Conservation (phyloP, 2,888 invertebrate genomes). For the Chironomus tentans region DNA sequence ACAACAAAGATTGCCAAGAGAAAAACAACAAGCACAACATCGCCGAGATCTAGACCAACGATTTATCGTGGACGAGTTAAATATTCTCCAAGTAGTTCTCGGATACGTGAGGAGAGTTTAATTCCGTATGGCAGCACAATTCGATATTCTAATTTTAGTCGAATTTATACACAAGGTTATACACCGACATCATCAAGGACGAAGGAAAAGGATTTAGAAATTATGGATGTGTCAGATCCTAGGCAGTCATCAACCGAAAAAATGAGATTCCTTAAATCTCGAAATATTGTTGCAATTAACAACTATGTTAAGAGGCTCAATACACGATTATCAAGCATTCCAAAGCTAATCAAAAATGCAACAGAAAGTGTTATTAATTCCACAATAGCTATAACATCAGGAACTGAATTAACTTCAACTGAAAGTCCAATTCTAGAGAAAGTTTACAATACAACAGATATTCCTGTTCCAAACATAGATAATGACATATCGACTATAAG, state of each 20-base stretch:
- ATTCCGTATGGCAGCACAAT: slow-evolving; percentile 48
- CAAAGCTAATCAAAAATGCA: slow-evolving; percentile 8
- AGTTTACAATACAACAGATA: neutral
- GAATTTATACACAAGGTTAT: slow-evolving; percentile 34
- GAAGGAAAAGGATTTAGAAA: slow-evolving; percentile 48
- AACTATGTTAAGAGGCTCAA: slow-evolving; percentile 33
- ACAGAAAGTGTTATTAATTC: slow-evolving; percentile 17
- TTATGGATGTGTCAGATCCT: slow-evolving; percentile 53
- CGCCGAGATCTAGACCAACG: neutral
- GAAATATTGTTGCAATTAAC: slow-evolving; percentile 31
- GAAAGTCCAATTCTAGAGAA: neutral
- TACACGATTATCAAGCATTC: slow-evolving; percentile 10
- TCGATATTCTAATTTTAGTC: slow-evolving; percentile 39
- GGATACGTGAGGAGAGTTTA: slow-evolving; percentile 40
- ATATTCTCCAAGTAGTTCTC: neutral
- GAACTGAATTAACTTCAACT: neutral
- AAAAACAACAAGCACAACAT: slow-evolving; percentile 8
- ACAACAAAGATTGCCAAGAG: neutral
- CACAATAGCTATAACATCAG: slow-evolving; percentile 12
- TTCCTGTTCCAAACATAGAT: neutral
- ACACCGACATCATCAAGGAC: slow-evolving; percentile 42
- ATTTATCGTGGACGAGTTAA: slow-evolving; percentile 10
- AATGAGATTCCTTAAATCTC: slow-evolving; percentile 29
- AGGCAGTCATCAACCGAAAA: slow-evolving; percentile 38
- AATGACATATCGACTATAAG: neutral